A percentile compares a stretch with the other conserved stretches of the same genome.
phyloP scores from a whole-genome alignment of 2,797 vertebrate species.

The Scarus forsteni region DNA sequence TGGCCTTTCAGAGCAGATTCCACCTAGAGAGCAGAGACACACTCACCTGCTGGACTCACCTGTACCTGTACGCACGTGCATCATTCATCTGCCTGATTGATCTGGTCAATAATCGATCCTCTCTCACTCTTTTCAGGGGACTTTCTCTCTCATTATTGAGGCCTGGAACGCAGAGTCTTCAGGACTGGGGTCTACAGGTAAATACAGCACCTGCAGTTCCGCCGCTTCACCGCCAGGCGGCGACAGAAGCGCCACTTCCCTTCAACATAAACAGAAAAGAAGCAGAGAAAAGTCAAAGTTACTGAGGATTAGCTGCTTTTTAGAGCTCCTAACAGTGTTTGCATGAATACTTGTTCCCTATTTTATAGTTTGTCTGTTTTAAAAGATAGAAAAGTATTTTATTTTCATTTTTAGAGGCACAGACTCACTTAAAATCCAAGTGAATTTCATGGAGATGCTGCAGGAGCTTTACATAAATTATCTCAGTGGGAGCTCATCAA shows the following conservation, averaged over 20 bases:
- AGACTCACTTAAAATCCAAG: no score
- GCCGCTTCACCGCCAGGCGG: constrained; percentile 37
- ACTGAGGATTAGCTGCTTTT: no score
- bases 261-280: background rate
- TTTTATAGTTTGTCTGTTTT: no score
- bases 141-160: constrained; percentile 90
- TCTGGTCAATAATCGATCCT: background rate
- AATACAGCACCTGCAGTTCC: constrained; percentile 12
- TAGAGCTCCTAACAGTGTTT: no score
- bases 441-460: no score
- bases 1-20: no score
- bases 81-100: fast-evolving
- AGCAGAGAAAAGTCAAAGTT: no score
- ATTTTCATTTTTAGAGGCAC: no score
- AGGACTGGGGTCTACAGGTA: constrained; percentile 85
- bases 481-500: no score
- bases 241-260: constrained; percentile 4
- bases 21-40: background rate
- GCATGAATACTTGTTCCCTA: no score
- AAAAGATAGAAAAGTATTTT: no score
- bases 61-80: background rate
- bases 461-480: no score
- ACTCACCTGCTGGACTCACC: background rate
- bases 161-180: constrained; percentile 86
- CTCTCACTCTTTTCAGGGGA: constrained; percentile 76